Conservation (phyloP, 1,140 invertebrate species). For the Pararge aegeria region DNA sequence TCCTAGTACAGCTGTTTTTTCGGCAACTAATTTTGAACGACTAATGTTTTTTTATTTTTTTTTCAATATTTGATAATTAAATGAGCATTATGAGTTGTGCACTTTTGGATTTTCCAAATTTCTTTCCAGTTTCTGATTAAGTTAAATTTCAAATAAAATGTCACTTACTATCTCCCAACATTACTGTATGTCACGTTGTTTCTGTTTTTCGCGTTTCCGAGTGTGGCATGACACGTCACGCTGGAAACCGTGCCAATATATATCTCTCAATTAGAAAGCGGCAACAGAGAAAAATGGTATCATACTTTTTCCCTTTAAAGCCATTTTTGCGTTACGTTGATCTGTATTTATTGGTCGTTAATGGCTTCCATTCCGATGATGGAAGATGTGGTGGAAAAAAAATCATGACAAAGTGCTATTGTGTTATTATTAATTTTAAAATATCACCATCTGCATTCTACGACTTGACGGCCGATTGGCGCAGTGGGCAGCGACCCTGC, state of each 20-base stretch:
- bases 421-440: no score
- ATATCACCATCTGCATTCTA: no score
- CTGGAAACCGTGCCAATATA: slow-evolving; percentile 18
- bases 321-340: slow-evolving; percentile 21
- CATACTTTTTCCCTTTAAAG: slow-evolving; percentile 13
- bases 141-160: not conserved
- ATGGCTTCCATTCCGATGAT: slow-evolving; percentile 14
- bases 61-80: no score
- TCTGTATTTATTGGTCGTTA: slow-evolving; percentile 20
- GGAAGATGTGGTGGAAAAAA: not conserved
- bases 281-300: slow-evolving; percentile 14
- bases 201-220: slow-evolving; percentile 8
- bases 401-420: no score
- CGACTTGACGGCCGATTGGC: no score
- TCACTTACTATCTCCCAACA: not conserved
- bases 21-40: no score
- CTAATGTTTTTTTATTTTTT: no score
- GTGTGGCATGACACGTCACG: slow-evolving; percentile 2
- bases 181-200: not conserved
- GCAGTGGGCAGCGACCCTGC: no score
- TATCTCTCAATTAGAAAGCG: slow-evolving; percentile 22
- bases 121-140: not conserved
- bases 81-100: no score
- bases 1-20: no score
- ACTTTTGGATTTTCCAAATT: no score